Base-by-base conservation (phyloP, 2,888 invertebrate genomes). In the Rambutsinella grinnellia region DNA sequence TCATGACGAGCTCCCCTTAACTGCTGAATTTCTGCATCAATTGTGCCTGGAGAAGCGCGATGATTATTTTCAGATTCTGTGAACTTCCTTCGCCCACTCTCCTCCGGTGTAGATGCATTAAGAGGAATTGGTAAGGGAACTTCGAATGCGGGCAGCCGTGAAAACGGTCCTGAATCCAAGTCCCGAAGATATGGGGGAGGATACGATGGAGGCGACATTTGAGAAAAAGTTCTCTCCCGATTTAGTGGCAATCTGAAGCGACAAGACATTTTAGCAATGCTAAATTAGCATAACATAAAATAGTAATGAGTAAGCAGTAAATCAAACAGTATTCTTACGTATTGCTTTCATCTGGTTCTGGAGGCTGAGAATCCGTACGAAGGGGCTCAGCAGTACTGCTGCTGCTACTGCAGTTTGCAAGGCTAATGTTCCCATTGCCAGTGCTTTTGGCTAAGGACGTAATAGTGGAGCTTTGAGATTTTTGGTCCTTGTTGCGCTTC, bases 401-500 rank as follows among this genome's bases (percentile, higher is more conserved):
- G 17, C 15, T 44, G 26, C 24, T 71, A 44, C 28, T 54, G 49
- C 49, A n/a, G 13, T 36, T 36, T 36, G 36, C 36, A 13, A 8
- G 5, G 36, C 36, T 36, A 36, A 36, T 36, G 36, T 36, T 36
- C 13, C 36, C 36, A 36, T 36, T 36, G 3, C 57, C 47, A 36
- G 61, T 53, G 19, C 47, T 15, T 36, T 74, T 66, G 15, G 56
- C 56, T 10, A 56, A 15, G 0, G 67, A 49, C 13, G 75, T 21
- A 23, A 58, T 8, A 13, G 54, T 54, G 13, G 71, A 46, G 17
- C 60, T 60, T 66, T 79, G 75, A n/a, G 70, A 57, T 58, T 79
- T 79, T 44, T 79, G 79, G 26, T 79, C 82, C 19, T 82, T 80
- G 60, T 82, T 82, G 26, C 80, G 70, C 23, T 82, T 80, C 57